These are phyloP conservation scores for Erythrocercus mccallii DNA, from an alignment of 2,113 vertebrate species.

Conservation along the genomic window DNA sequence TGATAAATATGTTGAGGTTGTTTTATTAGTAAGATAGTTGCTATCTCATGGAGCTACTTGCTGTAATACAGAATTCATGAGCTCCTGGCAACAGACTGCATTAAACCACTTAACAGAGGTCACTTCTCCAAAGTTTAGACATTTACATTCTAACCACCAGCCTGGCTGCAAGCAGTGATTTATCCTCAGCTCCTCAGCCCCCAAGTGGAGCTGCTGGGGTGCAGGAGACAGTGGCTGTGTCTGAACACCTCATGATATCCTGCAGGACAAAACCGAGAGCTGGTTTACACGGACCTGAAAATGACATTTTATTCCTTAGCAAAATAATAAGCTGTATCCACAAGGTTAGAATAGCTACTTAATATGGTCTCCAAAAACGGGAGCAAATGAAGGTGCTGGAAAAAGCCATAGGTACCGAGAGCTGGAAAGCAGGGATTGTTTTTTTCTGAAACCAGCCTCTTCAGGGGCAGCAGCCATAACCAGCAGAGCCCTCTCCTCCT, in stretches of 20 bases:
- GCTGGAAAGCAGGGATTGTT: neutral
- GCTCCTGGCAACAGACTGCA: constrained; percentile 62
- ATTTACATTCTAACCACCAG: constrained; percentile 64
- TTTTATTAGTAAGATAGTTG: constrained; percentile 75
- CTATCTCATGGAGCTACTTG: constrained; percentile 65
- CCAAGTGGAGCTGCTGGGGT: neutral
- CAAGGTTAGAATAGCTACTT: neutral
- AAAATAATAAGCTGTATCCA: neutral
- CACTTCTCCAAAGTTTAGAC: constrained; percentile 59
- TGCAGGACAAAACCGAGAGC: neutral
- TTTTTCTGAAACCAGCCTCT: neutral
- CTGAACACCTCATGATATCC: neutral
- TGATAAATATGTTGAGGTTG: constrained; percentile 70
- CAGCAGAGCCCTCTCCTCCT: neutral
- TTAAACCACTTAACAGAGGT: constrained; percentile 70
- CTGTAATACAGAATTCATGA: constrained; percentile 76
- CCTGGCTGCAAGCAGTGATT: constrained; percentile 17
- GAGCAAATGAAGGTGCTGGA: neutral
- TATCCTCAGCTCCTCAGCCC: neutral
- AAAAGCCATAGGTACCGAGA: neutral
- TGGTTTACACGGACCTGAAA: neutral
- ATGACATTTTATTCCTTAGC: neutral
- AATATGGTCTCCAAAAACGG: neutral
- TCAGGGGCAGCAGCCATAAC: neutral
- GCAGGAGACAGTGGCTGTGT: neutral